Evolutionary conservation across 2,113 vertebrate genomes (phyloP).

Genomic region (Austrofundulus limnaeus): DNA sequence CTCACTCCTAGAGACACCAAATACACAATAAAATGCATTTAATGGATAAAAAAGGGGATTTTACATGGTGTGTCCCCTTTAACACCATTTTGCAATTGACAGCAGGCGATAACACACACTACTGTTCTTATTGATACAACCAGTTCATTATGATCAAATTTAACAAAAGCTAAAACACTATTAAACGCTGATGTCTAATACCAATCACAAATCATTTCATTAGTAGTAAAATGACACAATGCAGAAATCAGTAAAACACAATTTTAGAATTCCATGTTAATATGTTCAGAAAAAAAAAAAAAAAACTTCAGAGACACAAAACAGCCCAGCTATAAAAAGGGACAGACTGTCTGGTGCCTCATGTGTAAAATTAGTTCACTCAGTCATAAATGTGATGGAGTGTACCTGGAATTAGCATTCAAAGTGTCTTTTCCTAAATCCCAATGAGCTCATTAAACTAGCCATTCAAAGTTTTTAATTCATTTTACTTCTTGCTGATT

Average conservation of each 20-base stretch:
- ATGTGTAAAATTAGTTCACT: slow-evolving; percentile 62
- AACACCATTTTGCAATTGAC: too few species aligned
- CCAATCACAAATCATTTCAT: slow-evolving; percentile 39
- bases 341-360: slow-evolving; percentile 39
- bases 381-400: slow-evolving; percentile 54
- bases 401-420: slow-evolving; percentile 61
- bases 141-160: slow-evolving; percentile 1
- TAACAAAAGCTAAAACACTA: neutral
- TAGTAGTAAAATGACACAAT: slow-evolving; percentile 41
- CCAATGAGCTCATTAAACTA: slow-evolving; percentile 55
- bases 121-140: too few species aligned
- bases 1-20: too few species aligned
- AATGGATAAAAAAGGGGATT: too few species aligned
- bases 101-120: too few species aligned
- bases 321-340: slow-evolving; percentile 40
- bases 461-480: slow-evolving; percentile 57
- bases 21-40: too few species aligned
- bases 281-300: slow-evolving; percentile 30
- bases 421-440: slow-evolving; percentile 55
- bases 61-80: too few species aligned
- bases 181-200: slow-evolving; percentile 11
- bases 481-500: slow-evolving; percentile 53
- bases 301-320: slow-evolving; percentile 30
- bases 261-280: slow-evolving; percentile 24
- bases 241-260: slow-evolving; percentile 12